These are phyloP conservation scores for Erebia palarica DNA, from an alignment of 2,888 invertebrate genomes.

Conservation along the genomic window DNA sequence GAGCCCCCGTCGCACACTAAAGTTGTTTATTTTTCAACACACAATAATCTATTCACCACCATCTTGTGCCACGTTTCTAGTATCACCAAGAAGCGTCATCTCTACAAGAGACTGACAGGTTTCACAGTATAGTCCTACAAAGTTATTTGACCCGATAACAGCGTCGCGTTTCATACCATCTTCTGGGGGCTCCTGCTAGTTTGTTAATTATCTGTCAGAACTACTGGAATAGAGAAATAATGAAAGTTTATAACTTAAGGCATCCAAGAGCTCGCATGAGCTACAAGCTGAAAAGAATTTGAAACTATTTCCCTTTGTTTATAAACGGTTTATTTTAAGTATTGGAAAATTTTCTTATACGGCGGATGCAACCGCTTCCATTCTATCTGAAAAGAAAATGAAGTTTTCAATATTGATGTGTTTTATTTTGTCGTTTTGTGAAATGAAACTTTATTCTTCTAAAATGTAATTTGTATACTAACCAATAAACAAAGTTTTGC, in stretches of 20 bases:
- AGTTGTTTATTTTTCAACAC: too few species aligned
- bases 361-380: slow-evolving; percentile 27
- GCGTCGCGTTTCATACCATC: too few species aligned
- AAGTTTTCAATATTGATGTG: slow-evolving; percentile 15
- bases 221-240: neutral
- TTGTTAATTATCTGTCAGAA: too few species aligned
- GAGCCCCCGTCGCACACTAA: too few species aligned
- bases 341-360: slow-evolving; percentile 42
- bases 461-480: neutral
- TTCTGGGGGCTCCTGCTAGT: too few species aligned
- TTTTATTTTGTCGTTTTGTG: neutral
- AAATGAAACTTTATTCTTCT: neutral
- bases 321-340: slow-evolving; percentile 43
- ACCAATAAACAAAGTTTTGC: too few species aligned
- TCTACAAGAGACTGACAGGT: too few species aligned
- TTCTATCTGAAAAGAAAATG: slow-evolving; percentile 32
- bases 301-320: slow-evolving; percentile 43
- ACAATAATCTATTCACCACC: too few species aligned
- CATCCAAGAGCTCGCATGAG: slow-evolving; percentile 32
- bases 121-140: too few species aligned
- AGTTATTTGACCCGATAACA: too few species aligned
- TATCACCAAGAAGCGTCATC: too few species aligned
- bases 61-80: too few species aligned
- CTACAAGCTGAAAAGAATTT: slow-evolving; percentile 41
- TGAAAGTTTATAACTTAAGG: slow-evolving; percentile 28